Conservation (phyloP, 1,140 invertebrate species). For the Drosophila arizonae region DNA sequence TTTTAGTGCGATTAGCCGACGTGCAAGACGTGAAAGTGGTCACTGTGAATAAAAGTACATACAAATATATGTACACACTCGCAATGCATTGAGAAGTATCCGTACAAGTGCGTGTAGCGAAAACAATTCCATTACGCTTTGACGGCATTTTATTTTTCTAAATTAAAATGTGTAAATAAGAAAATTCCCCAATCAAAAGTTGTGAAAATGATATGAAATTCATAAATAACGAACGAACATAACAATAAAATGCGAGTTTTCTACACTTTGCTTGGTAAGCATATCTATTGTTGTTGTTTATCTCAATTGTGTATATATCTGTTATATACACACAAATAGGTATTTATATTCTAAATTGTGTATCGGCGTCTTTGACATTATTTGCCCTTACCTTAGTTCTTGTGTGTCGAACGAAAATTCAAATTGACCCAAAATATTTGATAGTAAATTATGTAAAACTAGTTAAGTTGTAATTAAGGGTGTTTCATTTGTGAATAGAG, state of each 20-base stretch:
- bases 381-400: conserved; percentile 36
- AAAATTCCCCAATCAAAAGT: not conserved
- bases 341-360: conserved; percentile 30
- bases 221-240: not conserved
- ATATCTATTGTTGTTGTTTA: conserved; percentile 30
- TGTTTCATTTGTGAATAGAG: not conserved
- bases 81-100: conserved; percentile 8
- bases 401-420: conserved; percentile 33
- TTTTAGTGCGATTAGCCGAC: conserved; percentile 50
- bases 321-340: conserved; percentile 5
- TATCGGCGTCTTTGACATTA: conserved; percentile 31
- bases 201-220: conserved; percentile 9
- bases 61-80: not conserved
- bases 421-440: not conserved
- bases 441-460: conserved; percentile 11
- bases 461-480: not conserved
- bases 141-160: conserved; percentile 37
- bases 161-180: conserved; percentile 33
- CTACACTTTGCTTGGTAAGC: conserved; percentile 44
- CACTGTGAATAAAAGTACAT: conserved; percentile 33
- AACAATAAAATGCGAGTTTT: conserved; percentile 41
- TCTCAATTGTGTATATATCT: not conserved
- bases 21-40: conserved; percentile 51
- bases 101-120: conserved; percentile 56
- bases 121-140: conserved; percentile 66